Conservation (phyloP, 1,140 invertebrate species). For the Littorina saxatilis region DNA sequence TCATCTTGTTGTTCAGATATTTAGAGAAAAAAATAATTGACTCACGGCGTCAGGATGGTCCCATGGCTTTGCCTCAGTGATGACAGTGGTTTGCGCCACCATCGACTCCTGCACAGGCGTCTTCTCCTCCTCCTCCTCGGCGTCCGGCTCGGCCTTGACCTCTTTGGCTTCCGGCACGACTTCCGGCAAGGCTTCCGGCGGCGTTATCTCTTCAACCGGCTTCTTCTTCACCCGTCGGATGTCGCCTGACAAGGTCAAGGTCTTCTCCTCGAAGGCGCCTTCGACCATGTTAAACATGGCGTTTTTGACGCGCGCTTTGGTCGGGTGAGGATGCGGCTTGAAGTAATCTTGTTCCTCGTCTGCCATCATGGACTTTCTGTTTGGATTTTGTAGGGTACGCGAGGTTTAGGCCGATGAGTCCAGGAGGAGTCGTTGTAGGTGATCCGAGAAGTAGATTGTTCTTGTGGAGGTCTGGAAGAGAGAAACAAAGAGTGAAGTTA, state of each 20-base stretch:
- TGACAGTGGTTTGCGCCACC: slow-evolving; percentile 1
- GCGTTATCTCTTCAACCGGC: background rate
- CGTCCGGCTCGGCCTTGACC: slow-evolving; percentile 33
- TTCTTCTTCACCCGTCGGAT: slow-evolving; percentile 53
- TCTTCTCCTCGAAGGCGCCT: slow-evolving; percentile 64
- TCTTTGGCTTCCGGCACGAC: slow-evolving; percentile 11
- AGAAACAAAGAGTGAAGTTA: too few relatives aligned
- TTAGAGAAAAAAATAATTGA: too few relatives aligned
- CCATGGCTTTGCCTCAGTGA: slow-evolving; percentile 57
- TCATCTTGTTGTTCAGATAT: too few relatives aligned
- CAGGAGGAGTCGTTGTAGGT: too few relatives aligned
- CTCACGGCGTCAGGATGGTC: slow-evolving; percentile 46
- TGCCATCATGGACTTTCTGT: slow-evolving; percentile 36
- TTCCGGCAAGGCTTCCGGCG: slow-evolving; percentile 23
- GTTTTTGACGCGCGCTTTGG: slow-evolving; percentile 60
- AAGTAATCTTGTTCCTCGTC: slow-evolving; percentile 64
- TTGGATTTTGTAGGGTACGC: too few relatives aligned
- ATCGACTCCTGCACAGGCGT: slow-evolving; percentile 39
- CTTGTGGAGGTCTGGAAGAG: background rate
- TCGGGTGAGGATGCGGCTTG: slow-evolving; percentile 62
- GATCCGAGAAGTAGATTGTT: background rate
- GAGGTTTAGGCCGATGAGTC: too few relatives aligned
- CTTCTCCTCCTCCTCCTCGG: slow-evolving; percentile 34
- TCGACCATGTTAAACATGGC: slow-evolving; percentile 62
- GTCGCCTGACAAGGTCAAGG: slow-evolving; percentile 57